A percentile compares a stretch with the other conserved stretches of the same genome.
Conservation (phyloP, 2,113 vertebrate genomes). For the Deroptyus accipitrinus region DNA sequence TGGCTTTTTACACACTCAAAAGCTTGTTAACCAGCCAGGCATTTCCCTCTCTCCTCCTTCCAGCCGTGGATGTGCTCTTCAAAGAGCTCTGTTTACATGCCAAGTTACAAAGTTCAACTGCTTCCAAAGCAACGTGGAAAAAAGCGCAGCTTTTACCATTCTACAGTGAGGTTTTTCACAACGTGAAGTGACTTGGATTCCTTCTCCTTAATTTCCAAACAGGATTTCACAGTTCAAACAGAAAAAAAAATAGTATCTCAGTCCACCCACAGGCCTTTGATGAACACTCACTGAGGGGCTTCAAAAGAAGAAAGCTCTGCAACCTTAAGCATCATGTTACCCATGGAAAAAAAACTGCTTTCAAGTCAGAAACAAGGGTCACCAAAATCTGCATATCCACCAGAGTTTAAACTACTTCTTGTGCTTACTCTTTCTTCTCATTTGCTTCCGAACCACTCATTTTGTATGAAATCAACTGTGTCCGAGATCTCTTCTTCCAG, state of each 20-base stretch:
- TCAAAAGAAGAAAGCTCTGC: not conserved
- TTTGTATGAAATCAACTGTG: not conserved
- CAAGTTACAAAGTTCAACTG: conserved; percentile 61
- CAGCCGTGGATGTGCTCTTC: not conserved
- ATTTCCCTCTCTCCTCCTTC: not conserved
- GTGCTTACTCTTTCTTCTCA: not conserved
- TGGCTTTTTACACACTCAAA: not conserved
- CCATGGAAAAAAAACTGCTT: not conserved
- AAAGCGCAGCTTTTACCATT: conserved; percentile 45
- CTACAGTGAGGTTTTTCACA: conserved; percentile 41
- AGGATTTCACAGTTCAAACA: not conserved
- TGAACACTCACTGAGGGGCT: not conserved
- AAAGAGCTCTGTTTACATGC: conserved; percentile 59
- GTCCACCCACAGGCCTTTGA: not conserved
- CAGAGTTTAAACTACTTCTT: not conserved
- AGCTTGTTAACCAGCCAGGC: not conserved
- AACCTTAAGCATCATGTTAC: not conserved
- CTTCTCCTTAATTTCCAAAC: not conserved
- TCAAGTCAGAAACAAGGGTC: not conserved
- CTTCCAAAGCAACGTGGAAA: conserved; percentile 42
- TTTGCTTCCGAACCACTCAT: not conserved
- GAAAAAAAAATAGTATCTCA: not conserved
- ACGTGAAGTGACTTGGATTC: not conserved
- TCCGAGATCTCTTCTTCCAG: not conserved
- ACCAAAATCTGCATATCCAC: not conserved